Conservation (phyloP, 2,888 invertebrate species). For the Synergus itoensis region DNA sequence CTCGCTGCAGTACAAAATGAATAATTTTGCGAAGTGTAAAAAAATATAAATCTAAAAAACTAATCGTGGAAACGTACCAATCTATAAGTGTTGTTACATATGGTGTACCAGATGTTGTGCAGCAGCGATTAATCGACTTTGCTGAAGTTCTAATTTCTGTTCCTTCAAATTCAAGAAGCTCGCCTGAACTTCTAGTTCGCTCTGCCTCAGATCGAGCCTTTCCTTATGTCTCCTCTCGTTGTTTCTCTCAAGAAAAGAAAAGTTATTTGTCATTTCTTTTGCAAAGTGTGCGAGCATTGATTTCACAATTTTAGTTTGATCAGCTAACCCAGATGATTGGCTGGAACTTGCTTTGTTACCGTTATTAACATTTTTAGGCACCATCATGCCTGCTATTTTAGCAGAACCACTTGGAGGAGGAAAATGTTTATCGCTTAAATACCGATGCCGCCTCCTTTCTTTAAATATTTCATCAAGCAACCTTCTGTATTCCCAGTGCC, state of each 20-base stretch:
- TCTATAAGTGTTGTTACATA: not conserved
- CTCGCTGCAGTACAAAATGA: not conserved
- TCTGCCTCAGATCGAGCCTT: slow-evolving; percentile 55
- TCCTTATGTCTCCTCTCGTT: slow-evolving; percentile 61
- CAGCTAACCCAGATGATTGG: not conserved
- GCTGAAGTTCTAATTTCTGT: slow-evolving; percentile 56
- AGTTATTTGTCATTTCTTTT: slow-evolving; percentile 60
- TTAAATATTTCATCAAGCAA: slow-evolving; percentile 72
- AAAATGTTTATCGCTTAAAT: slow-evolving; percentile 62
- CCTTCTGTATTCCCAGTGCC: slow-evolving; percentile 72
- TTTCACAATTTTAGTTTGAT: slow-evolving; percentile 44
- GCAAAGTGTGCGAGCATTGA: slow-evolving; percentile 54
- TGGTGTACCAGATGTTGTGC: slow-evolving; percentile 43
- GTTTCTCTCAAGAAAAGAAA: slow-evolving; percentile 57
- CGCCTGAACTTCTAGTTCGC: slow-evolving; percentile 57
- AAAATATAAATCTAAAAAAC: not conserved
- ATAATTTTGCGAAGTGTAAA: not conserved
- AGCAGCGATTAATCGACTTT: slow-evolving; percentile 53
- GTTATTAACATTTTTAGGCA: not conserved
- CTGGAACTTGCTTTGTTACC: slow-evolving; percentile 44
- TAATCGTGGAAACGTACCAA: not conserved
- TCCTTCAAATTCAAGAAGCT: slow-evolving; percentile 59
- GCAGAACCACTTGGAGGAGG: slow-evolving; percentile 53
- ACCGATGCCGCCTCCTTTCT: slow-evolving; percentile 63
- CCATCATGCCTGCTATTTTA: slow-evolving; percentile 30